A percentile compares a stretch with the other conserved stretches of the same genome.
phyloP scores from a whole-genome alignment of 2,113 vertebrate species.

The Mugil cephalus region DNA sequence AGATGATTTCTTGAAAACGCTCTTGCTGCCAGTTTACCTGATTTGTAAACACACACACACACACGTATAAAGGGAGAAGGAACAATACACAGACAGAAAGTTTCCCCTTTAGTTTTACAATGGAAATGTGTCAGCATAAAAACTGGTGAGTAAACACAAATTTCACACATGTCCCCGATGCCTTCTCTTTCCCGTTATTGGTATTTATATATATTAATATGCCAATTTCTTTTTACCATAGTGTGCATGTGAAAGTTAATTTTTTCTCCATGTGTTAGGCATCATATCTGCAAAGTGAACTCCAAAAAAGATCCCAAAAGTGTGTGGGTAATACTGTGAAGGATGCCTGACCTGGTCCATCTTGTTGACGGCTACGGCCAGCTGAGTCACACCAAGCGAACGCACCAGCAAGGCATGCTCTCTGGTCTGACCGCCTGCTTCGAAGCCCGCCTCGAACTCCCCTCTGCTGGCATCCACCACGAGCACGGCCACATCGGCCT shows the following conservation, averaged over 20 bases:
- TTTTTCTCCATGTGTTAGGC: too few relatives aligned
- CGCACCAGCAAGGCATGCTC: conserved; percentile 97
- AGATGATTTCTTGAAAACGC: conserved; percentile 92
- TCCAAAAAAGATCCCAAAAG: too few relatives aligned
- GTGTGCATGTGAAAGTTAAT: too few relatives aligned
- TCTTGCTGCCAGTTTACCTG: conserved; percentile 97
- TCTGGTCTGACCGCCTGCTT: conserved; percentile 96
- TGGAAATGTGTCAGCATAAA: conserved; percentile 46
- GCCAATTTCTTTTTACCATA: too few relatives aligned
- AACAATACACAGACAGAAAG: conserved; percentile 33
- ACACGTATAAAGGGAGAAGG: neutral
- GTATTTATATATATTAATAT: too few relatives aligned
- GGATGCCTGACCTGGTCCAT: conserved; percentile 93
- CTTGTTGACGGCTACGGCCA: conserved; percentile 97
- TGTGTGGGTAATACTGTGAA: neutral
- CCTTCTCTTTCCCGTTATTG: neutral
- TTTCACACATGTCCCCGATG: neutral
- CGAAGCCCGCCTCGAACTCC: conserved; percentile 98
- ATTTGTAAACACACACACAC: conserved; percentile 12
- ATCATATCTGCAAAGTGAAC: too few relatives aligned
- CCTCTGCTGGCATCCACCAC: conserved; percentile 97
- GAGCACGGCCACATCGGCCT: conserved; percentile 96
- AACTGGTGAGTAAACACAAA: conserved; percentile 6
- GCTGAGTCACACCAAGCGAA: conserved; percentile 97
- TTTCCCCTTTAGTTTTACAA: conserved; percentile 38